Conservation (phyloP, 2,888 invertebrate genomes). For the Caenorhabditis panamensis region DNA sequence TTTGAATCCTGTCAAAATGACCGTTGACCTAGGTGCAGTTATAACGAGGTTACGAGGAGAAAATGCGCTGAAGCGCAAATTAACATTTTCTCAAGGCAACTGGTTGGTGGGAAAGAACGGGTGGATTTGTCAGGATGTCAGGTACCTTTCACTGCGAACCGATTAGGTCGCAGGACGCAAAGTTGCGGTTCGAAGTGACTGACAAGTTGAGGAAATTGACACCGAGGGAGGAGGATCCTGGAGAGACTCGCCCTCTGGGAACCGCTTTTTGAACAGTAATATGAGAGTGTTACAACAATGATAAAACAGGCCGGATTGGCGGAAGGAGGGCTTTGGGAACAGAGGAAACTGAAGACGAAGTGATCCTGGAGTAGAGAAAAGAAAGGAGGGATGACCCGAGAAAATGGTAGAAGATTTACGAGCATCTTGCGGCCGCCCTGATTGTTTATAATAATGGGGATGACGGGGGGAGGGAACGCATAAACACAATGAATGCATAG, state of each 20-base stretch:
- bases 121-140: background rate
- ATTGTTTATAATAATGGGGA: slow-evolving; percentile 53
- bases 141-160: slow-evolving; percentile 1
- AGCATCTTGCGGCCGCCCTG: slow-evolving; percentile 44
- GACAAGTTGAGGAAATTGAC: slow-evolving; percentile 1
- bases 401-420: slow-evolving; percentile 46
- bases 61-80: slow-evolving; percentile 53
- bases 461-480: slow-evolving; percentile 17
- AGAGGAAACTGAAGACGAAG: background rate
- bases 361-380: too few relatives aligned
- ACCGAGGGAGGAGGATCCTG: background rate
- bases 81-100: slow-evolving; percentile 56
- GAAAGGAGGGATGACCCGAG: slow-evolving; percentile 38
- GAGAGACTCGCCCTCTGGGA: background rate
- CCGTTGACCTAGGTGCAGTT: slow-evolving; percentile 46
- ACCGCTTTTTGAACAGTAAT: slow-evolving; percentile 4
- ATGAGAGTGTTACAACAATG: slow-evolving; percentile 24
- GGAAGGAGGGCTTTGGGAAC: slow-evolving; percentile 15
- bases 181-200: slow-evolving; percentile 1
- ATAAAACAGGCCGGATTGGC: slow-evolving; percentile 4
- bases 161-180: slow-evolving; percentile 11
- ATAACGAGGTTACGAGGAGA: slow-evolving; percentile 36
- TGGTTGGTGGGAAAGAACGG: slow-evolving; percentile 23
- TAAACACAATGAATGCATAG: slow-evolving; percentile 44
- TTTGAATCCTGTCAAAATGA: slow-evolving; percentile 2